These are phyloP conservation scores for Mionectes macconnelli DNA, from an alignment of 2,113 vertebrate species.

Conservation along the genomic window DNA sequence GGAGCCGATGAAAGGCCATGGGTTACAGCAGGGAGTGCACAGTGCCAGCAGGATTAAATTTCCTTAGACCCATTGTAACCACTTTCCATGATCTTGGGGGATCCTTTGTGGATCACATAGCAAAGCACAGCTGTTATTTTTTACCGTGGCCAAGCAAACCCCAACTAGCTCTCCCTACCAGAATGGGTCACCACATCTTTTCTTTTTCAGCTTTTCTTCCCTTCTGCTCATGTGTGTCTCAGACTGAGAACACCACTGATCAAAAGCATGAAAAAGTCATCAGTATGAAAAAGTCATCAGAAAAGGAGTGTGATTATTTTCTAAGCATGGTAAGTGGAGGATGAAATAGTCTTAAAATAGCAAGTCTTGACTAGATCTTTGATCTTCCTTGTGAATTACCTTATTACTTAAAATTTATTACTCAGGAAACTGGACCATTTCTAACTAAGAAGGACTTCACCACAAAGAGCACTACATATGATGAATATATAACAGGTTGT, in stretches of 20 bases:
- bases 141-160: background rate
- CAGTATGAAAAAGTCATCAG: background rate
- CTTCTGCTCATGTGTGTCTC: background rate
- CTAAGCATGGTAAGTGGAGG: background rate
- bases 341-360: background rate
- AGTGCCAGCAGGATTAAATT: background rate
- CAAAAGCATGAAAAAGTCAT: background rate
- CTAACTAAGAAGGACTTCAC: background rate
- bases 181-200: background rate
- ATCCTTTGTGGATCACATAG: background rate
- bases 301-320: background rate
- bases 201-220: background rate
- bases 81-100: background rate
- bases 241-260: background rate
- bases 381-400: background rate
- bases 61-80: background rate
- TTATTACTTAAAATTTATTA: background rate
- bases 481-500: background rate
- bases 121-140: background rate
- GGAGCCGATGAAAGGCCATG: background rate
- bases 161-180: background rate
- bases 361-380: background rate
- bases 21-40: background rate
- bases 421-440: background rate
- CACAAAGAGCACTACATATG: background rate